phyloP scores from a whole-genome alignment of 2,113 vertebrate species.

The Bucco capensis region DNA sequence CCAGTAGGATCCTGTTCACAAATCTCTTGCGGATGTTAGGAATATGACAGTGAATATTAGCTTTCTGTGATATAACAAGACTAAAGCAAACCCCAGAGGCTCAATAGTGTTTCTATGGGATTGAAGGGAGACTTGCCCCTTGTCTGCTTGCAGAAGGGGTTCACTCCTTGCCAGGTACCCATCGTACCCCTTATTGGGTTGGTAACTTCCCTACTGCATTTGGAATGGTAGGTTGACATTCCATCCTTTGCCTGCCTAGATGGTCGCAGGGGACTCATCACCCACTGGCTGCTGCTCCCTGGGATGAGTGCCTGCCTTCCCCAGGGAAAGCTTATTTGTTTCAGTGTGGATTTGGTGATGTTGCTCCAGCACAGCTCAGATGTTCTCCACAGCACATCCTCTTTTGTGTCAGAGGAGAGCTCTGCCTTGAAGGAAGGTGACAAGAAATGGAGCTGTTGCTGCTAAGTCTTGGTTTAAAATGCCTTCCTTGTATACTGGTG shows the following conservation, averaged over 20 bases:
- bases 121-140: neutral
- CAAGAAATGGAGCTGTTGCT: neutral
- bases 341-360: neutral
- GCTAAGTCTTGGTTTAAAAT: neutral
- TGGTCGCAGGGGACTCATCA: neutral
- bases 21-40: neutral
- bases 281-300: neutral
- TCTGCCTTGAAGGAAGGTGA: neutral
- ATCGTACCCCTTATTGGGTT: fast-evolving
- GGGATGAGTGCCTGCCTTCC: fast-evolving
- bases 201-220: neutral
- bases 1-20: neutral
- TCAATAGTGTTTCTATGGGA: neutral
- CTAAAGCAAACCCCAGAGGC: neutral
- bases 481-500: neutral
- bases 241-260: fast-evolving
- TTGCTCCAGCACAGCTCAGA: neutral
- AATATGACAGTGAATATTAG: neutral
- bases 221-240: neutral
- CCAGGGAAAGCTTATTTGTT: neutral
- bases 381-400: fast-evolving
- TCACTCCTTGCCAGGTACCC: neutral
- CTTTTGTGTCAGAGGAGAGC: fast-evolving
- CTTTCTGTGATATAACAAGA: neutral
- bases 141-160: neutral